Base-by-base conservation (phyloP, 2,113 vertebrate species). In the Loxodonta africana region DNA sequence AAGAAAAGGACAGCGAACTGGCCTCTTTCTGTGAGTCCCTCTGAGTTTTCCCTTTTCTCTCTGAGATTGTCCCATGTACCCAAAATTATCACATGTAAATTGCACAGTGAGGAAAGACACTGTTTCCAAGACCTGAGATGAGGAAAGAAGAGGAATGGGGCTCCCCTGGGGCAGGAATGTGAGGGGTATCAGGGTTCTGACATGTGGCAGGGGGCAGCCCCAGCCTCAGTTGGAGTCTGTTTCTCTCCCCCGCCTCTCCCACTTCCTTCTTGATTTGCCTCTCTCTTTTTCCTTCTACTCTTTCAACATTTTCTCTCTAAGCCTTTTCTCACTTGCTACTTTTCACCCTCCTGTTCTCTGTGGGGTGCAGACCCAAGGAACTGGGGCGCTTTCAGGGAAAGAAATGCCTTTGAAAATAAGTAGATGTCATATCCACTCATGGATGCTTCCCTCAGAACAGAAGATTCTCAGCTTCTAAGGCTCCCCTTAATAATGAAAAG, bases 31-130 rank as follows among this genome's bases (percentile, higher is more conserved):
- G 53, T 4, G 41, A 25, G 33, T 1, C 0, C 3, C 46, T 37
- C 7, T n/a, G 30, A 14, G 2, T 20, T 46, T 62, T 60, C 37
- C 6, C n/a, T 62, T 63, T 83, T 9, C 62, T 37, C 30, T 48
- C 1, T 0, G 26, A 28, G 8, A 6, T 62, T 48, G 7, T 9
- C 81, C 46, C 63, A 10, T 0, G 5, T 20, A 37, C 60, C 46
- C 73, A 57, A 26, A 88, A 73, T 2, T 44, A 28, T 41, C 26
- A 1, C 37, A 9, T 17, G 77, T 4, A 80, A 25, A 12, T 17
- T 8, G 4, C 23, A 8, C 4, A 44, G 57, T 48, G 12, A 95
- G 21, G 25, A n/a, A 46, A 2, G 5, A 44, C 37, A 11, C 6
- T 41, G 10, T 57, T 6, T 1, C 25, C n/a, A 5, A 33, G 44